These are phyloP conservation scores for Paratrypauchen microcephalus DNA, from an alignment of 2,797 vertebrate species.

Conservation along the genomic window DNA sequence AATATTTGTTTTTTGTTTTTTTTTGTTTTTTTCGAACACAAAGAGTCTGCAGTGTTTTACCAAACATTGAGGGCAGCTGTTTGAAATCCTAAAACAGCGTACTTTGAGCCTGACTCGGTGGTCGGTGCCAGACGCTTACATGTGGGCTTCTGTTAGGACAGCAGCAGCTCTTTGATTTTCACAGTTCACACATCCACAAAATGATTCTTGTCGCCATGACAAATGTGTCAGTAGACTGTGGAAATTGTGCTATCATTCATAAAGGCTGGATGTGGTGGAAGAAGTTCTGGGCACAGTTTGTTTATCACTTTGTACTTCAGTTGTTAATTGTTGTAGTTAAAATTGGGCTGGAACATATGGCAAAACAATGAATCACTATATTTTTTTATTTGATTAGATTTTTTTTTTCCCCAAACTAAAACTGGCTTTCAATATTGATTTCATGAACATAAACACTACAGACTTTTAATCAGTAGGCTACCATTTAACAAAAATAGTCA, in stretches of 20 bases:
- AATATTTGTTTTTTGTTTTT: slow-evolving; percentile 7
- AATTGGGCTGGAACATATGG: no score
- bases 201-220: slow-evolving; percentile 21
- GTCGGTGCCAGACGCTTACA: slow-evolving; percentile 19
- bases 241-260: slow-evolving; percentile 13
- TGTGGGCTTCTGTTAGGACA: slow-evolving; percentile 19
- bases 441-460: no score
- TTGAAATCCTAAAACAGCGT: slow-evolving; percentile 30
- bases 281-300: slow-evolving; percentile 1
- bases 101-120: slow-evolving; percentile 11
- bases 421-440: no score
- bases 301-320: slow-evolving; percentile 4
- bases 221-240: slow-evolving; percentile 13
- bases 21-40: slow-evolving; percentile 12
- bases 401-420: no score
- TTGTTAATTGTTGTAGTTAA: neutral
- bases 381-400: no score
- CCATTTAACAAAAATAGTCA: no score
- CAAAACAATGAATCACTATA: no score
- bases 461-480: no score
- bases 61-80: slow-evolving; percentile 25
- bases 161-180: slow-evolving; percentile 12
- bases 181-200: slow-evolving; percentile 18
- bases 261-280: neutral
- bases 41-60: slow-evolving; percentile 20